Conservation (phyloP, 2,797 vertebrate species). For the Fratercula arctica region DNA sequence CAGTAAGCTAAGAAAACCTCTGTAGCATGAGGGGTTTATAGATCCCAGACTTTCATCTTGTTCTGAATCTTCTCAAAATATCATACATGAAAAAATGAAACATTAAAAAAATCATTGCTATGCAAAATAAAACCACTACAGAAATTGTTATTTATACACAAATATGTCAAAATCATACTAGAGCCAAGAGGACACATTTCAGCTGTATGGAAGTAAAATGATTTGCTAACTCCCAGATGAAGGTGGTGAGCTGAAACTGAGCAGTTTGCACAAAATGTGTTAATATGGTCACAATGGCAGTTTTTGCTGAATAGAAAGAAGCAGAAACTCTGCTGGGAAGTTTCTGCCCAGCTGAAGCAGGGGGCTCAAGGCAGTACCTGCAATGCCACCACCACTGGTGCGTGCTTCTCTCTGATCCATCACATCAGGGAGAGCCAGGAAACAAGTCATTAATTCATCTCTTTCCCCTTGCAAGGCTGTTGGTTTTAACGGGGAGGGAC, state of each 20-base stretch:
- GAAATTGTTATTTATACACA: background rate
- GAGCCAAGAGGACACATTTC: background rate
- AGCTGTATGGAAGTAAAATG: background rate
- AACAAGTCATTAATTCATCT: background rate
- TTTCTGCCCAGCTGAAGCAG: background rate
- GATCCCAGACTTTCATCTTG: background rate
- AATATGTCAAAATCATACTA: background rate
- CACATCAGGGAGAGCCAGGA: background rate
- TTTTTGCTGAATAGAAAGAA: background rate
- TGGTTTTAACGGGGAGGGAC: background rate
- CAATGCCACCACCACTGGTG: background rate
- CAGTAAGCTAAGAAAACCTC: background rate
- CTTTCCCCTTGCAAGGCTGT: background rate
- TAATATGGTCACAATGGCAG: background rate
- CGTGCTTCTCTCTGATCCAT: fast-evolving
- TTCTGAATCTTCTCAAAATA: background rate
- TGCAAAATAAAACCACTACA: background rate
- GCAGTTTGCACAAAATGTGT: background rate
- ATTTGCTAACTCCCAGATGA: background rate
- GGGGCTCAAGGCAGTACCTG: background rate
- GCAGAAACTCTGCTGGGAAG: background rate
- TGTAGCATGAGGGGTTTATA: background rate
- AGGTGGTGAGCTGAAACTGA: background rate
- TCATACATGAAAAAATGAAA: background rate
- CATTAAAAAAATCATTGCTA: background rate